These are phyloP conservation scores for Rhombomys opimus DNA, from an alignment of 2,113 vertebrate species.

Conservation along the genomic window DNA sequence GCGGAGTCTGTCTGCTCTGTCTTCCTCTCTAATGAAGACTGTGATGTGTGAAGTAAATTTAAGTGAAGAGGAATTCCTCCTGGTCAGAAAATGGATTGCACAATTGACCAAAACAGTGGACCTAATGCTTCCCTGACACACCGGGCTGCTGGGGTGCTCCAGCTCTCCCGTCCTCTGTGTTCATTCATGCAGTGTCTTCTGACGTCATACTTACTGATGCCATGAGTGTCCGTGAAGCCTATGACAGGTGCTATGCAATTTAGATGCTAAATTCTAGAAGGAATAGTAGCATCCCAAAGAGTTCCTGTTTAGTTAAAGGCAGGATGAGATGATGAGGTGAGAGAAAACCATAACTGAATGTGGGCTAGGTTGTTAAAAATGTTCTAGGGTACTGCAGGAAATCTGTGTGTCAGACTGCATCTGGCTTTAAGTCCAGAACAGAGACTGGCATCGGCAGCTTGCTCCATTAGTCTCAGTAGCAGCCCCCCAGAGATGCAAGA, in stretches of 20 bases:
- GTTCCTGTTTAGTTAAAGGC: background rate
- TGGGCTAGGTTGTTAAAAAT: background rate
- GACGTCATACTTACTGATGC: background rate
- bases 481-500: background rate
- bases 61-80: constrained; percentile 28
- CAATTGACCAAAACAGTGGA: background rate
- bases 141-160: background rate
- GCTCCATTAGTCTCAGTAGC: background rate
- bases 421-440: background rate
- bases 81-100: background rate
- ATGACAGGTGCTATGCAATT: background rate
- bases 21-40: background rate
- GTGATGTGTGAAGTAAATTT: background rate
- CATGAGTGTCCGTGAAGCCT: background rate
- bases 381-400: background rate
- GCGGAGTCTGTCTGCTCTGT: background rate
- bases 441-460: no score
- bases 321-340: background rate
- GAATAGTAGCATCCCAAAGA: background rate
- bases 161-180: background rate
- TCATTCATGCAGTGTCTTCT: background rate
- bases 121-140: background rate
- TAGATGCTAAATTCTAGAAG: background rate
- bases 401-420: background rate
- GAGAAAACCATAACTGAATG: background rate